These are phyloP conservation scores for western clawed frog (Xenopus tropicalis) DNA, from an alignment of 2,113 vertebrate species.

Conservation along the genomic window UCB_Xtro_10.0 CM004443.2:48632001-48632500, in stretches of 20 bases:
- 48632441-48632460: conserved; percentile 19
- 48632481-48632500: conserved; percentile 65
- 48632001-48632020: neutral
- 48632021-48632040: neutral
- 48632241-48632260: neutral
- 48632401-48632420: conserved; percentile 50
- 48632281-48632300: no score
- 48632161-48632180: neutral
- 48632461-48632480: conserved; percentile 66
- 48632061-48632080: neutral
- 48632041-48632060: neutral
- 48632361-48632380: conserved; percentile 10
- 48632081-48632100: neutral
- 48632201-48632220: neutral
- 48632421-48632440: conserved; percentile 45
- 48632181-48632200: neutral
- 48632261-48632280: neutral
- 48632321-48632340: neutral
- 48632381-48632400: conserved; percentile 38
- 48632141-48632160: neutral
- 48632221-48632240: neutral
- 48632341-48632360: neutral
- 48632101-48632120: neutral
- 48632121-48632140: neutral
- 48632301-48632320: neutral